Conservation (phyloP, 2,888 invertebrate genomes). For the Stenichneumon culpator region DNA sequence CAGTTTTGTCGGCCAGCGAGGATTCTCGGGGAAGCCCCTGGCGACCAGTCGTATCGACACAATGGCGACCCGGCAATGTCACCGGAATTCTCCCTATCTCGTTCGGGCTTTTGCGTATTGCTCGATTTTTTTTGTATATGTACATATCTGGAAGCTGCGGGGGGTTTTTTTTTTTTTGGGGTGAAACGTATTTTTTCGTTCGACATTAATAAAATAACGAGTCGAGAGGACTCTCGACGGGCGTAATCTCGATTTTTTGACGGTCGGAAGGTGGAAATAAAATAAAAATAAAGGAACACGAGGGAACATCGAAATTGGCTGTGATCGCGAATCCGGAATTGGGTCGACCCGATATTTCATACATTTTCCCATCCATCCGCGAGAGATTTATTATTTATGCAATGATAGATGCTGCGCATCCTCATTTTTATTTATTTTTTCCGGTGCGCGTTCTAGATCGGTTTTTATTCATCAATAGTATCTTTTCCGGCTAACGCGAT, state of each 20-base stretch:
- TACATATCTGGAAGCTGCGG: conserved; percentile 8
- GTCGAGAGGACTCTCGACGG: conserved; percentile 44
- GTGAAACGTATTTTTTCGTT: conserved; percentile 60
- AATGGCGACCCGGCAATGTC: conserved; percentile 53
- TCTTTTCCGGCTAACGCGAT: not conserved
- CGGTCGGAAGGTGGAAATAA: conserved; percentile 3
- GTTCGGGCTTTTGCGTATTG: conserved; percentile 31
- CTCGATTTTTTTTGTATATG: conserved; percentile 35
- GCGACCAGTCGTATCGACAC: conserved; percentile 68
- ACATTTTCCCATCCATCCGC: conserved; percentile 47
- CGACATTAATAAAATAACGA: conserved; percentile 62
- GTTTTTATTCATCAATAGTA: not conserved
- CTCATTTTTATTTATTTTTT: conserved; percentile 25
- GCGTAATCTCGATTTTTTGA: conserved; percentile 44
- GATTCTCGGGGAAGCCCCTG: conserved; percentile 37
- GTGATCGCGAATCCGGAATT: conserved; percentile 57
- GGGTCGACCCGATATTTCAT: conserved; percentile 60
- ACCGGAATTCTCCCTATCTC: conserved; percentile 38
- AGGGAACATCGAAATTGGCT: conserved; percentile 51
- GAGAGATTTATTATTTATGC: conserved; percentile 54
- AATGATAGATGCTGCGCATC: not conserved
- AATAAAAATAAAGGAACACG: conserved; percentile 33
- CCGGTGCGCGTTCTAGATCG: not conserved
- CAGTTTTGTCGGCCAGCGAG: conserved; percentile 50
- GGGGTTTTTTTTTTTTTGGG: not conserved